phyloP scores from a whole-genome alignment of 1,140 invertebrate genomes.

The Cydia splendana region DNA sequence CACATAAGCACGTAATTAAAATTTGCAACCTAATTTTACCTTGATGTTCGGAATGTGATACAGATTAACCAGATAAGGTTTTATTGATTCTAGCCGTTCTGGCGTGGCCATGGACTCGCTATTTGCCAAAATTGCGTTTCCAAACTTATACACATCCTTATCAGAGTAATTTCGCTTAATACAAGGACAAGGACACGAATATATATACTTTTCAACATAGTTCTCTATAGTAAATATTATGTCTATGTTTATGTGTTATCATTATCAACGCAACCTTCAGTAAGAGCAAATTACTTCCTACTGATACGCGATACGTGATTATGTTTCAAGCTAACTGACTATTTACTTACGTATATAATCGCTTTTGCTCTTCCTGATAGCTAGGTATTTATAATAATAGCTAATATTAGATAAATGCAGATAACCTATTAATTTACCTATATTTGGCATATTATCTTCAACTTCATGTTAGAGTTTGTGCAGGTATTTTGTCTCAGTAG shows the following conservation, averaged over 20 bases:
- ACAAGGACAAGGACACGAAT: background rate
- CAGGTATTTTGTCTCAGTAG: too few relatives aligned
- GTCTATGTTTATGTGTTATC: slow-evolving; percentile 23
- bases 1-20: background rate
- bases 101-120: slow-evolving; percentile 2
- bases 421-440: background rate
- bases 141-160: background rate
- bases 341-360: slow-evolving; percentile 7
- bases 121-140: background rate
- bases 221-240: background rate
- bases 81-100: background rate
- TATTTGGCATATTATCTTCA: background rate
- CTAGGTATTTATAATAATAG: slow-evolving; percentile 5
- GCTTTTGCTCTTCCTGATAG: slow-evolving; percentile 21
- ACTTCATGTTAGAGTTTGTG: background rate
- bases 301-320: slow-evolving; percentile 57
- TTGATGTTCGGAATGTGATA: slow-evolving; percentile 7
- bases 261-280: slow-evolving; percentile 72
- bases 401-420: background rate
- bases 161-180: slow-evolving; percentile 1
- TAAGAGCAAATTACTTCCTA: slow-evolving; percentile 74
- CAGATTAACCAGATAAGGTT: background rate
- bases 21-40: background rate
- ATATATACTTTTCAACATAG: background rate
- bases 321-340: slow-evolving; percentile 38